phyloP scores from a whole-genome alignment of 2,888 invertebrate genomes.

The Macroteleia sp. region DNA sequence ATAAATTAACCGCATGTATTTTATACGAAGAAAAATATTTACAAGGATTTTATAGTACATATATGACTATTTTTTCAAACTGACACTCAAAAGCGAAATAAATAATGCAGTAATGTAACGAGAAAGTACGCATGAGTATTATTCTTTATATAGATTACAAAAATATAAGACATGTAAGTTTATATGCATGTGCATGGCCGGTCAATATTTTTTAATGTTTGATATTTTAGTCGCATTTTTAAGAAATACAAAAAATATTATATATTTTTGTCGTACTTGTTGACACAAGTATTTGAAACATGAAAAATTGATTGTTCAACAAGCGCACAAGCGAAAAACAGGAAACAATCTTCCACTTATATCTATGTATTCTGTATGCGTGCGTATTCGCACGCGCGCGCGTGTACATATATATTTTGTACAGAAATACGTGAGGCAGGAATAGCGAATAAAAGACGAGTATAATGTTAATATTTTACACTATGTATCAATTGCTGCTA shows the following conservation, averaged over 20 bases:
- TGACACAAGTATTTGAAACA: conserved; percentile 3
- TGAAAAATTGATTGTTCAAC: conserved; percentile 31
- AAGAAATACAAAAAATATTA: conserved; percentile 14
- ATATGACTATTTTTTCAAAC: conserved; percentile 59
- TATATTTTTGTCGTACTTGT: conserved; percentile 29
- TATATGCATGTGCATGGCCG: conserved; percentile 19
- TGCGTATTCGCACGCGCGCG: conserved; percentile 5
- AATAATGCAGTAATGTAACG: too few relatives aligned
- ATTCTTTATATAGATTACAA: conserved; percentile 33
- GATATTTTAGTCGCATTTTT: conserved; percentile 42
- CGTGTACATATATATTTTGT: conserved; percentile 55
- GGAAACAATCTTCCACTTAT: conserved; percentile 43
- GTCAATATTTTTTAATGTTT: conserved; percentile 26
- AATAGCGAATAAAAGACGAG: conserved; percentile 20
- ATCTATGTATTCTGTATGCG: conserved; percentile 23
- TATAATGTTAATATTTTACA: conserved; percentile 27
- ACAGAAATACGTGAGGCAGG: conserved; percentile 35
- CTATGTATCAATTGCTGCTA: conserved; percentile 18
- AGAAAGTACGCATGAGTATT: conserved; percentile 45
- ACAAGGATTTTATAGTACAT: conserved; percentile 56
- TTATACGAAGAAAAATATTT: conserved; percentile 55
- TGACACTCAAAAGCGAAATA: too few relatives aligned
- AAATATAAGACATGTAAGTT: conserved; percentile 17
- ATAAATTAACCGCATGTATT: conserved; percentile 48
- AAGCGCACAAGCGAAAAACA: conserved; percentile 44